Evolutionary conservation across 2,797 vertebrate genomes (phyloP).

Genomic region (Galaxias olidus): DNA sequence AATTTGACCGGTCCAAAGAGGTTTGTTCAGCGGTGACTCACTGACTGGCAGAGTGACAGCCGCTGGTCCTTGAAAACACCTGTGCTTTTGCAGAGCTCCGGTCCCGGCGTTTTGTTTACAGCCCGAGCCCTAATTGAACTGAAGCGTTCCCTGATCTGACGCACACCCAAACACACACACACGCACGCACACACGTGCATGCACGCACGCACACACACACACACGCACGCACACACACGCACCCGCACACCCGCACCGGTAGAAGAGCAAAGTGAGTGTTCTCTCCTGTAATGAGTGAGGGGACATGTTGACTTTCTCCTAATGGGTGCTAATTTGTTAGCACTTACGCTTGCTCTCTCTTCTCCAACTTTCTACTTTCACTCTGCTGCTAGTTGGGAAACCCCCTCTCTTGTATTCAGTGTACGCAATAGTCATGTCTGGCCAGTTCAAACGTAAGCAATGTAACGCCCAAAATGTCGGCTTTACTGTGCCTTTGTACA

Average conservation of each 20-base stretch:
- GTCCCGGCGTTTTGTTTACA: conserved; percentile 33
- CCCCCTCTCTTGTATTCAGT: background rate
- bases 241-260: background rate
- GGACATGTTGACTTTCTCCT: conserved; percentile 45
- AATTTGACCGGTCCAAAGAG: too few species aligned
- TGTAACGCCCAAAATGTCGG: too few species aligned
- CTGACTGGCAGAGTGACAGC: too few species aligned
- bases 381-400: conserved; percentile 7
- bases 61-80: conserved; percentile 37
- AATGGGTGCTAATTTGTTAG: conserved; percentile 50
- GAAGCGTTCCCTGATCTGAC: conserved; percentile 38
- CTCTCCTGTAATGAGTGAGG: conserved; percentile 31
- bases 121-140: conserved; percentile 42
- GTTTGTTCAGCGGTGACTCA: too few species aligned
- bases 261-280: conserved; percentile 19
- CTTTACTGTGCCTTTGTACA: too few species aligned
- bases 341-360: conserved; percentile 35
- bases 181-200: background rate
- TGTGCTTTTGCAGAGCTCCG: conserved; percentile 29
- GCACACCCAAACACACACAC: conserved; percentile 30
- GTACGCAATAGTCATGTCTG: background rate
- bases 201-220: conserved; percentile 22
- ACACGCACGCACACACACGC: conserved; percentile 26
- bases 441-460: too few species aligned
- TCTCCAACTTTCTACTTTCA: conserved; percentile 35